phyloP scores from a whole-genome alignment of 92 coral and sea anemone genomes.

The Epizoanthus illoricatus region DNA sequence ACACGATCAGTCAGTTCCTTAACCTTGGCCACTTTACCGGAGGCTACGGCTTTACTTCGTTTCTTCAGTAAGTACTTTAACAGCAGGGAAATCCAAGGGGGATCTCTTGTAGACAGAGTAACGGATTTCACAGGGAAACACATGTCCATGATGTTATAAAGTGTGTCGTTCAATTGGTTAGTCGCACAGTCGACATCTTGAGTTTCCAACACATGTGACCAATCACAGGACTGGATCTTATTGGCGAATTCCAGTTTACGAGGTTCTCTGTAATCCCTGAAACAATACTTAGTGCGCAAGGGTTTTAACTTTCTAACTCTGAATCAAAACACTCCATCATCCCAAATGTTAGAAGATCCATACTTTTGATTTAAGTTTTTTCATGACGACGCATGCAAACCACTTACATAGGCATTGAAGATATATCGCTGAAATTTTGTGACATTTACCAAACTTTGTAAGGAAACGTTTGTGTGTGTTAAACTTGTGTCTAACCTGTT shows the following conservation, averaged over 20 bases:
- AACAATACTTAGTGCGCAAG: constrained; percentile 29
- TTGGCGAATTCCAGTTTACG: constrained; percentile 14
- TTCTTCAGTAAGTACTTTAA: constrained; percentile 32
- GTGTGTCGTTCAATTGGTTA: constrained; percentile 31
- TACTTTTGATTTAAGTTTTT: too few relatives aligned
- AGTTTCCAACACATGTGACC: constrained; percentile 25
- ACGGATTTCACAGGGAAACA: constrained; percentile 41
- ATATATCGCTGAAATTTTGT: too few relatives aligned
- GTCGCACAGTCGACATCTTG: constrained; percentile 23
- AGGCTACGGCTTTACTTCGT: constrained; percentile 30
- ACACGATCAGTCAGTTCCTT: constrained; percentile 29
- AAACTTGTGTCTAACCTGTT: too few relatives aligned
- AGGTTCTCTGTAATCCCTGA: constrained; percentile 42
- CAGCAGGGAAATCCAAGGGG: constrained; percentile 46
- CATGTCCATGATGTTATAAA: constrained; percentile 27
- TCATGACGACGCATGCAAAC: too few relatives aligned
- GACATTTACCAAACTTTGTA: too few relatives aligned
- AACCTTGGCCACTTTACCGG: constrained; percentile 20
- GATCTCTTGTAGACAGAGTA: constrained; percentile 38
- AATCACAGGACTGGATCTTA: constrained; percentile 26
- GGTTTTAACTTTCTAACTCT: constrained; percentile 44
- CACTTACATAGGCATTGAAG: too few relatives aligned
- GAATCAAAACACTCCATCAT: too few relatives aligned
- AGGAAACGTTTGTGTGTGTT: too few relatives aligned
- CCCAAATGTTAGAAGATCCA: too few relatives aligned